Percentiles rank a stretch among this genome's conserved stretches.
Conservation (phyloP, 2,113 vertebrate species). For the Bettongia penicillata region DNA sequence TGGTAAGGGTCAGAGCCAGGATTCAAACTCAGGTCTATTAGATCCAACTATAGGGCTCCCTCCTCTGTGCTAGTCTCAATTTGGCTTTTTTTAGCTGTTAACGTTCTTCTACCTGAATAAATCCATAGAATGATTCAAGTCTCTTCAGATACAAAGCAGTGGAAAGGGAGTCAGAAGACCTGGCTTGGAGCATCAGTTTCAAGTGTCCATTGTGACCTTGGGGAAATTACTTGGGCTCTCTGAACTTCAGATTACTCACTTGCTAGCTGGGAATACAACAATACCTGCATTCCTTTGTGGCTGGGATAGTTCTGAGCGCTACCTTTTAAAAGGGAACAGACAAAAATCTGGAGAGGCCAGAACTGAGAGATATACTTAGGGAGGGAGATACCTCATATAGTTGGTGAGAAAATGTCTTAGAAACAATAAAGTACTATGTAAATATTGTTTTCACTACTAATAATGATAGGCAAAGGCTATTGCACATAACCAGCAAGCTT, state of each 20-base stretch:
- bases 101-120: slow-evolving; percentile 10
- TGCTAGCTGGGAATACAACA: background rate
- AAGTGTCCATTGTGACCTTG: background rate
- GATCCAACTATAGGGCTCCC: background rate
- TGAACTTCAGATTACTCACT: background rate
- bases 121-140: slow-evolving; percentile 34
- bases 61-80: background rate
- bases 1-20: background rate
- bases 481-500: background rate
- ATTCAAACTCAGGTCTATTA: background rate
- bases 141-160: slow-evolving; percentile 7
- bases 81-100: slow-evolving; percentile 32
- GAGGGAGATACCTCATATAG: background rate
- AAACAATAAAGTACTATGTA: background rate
- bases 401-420: background rate
- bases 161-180: background rate
- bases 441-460: background rate
- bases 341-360: background rate
- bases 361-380: background rate
- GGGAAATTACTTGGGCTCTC: background rate
- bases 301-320: background rate
- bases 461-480: background rate
- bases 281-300: background rate
- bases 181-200: background rate
- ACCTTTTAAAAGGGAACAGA: background rate